A percentile compares a stretch with the other conserved stretches of the same genome.
These are phyloP conservation scores for Drosophila mettleri DNA, from an alignment of 2,888 invertebrate genomes.

Conservation along the genomic window DNA sequence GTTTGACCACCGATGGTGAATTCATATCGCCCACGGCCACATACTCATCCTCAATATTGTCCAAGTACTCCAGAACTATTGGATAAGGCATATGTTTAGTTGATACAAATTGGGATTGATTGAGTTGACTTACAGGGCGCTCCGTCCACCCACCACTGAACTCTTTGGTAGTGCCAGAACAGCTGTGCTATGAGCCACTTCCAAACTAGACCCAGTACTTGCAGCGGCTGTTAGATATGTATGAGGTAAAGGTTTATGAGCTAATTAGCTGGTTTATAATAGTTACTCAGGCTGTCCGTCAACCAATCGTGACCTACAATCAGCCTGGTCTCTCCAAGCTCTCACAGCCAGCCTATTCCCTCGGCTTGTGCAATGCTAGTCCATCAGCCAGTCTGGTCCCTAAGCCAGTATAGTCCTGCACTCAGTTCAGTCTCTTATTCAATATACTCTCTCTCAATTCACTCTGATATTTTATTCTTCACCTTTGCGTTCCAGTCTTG, in stretches of 20 bases:
- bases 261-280: background rate
- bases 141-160: conserved; percentile 83
- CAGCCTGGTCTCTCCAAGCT: no score
- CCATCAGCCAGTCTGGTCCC: no score
- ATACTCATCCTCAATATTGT: conserved; percentile 85
- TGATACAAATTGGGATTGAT: background rate
- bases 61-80: conserved; percentile 85
- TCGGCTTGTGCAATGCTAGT: no score
- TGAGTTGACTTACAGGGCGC: conserved; percentile 80
- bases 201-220: conserved; percentile 81
- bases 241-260: background rate
- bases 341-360: no score
- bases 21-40: conserved; percentile 81
- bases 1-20: conserved; percentile 67
- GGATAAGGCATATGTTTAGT: background rate
- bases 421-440: no score
- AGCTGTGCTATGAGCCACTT: conserved; percentile 85
- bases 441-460: no score
- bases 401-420: no score
- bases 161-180: conserved; percentile 82
- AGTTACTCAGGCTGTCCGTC: background rate
- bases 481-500: no score
- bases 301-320: no score
- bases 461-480: no score
- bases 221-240: conserved; percentile 84